These are phyloP conservation scores for Halisarca cf. caerulea DNA, from an alignment of 37 sponge, comb jelly and placozoan species.

Conservation along the genomic window DNA sequence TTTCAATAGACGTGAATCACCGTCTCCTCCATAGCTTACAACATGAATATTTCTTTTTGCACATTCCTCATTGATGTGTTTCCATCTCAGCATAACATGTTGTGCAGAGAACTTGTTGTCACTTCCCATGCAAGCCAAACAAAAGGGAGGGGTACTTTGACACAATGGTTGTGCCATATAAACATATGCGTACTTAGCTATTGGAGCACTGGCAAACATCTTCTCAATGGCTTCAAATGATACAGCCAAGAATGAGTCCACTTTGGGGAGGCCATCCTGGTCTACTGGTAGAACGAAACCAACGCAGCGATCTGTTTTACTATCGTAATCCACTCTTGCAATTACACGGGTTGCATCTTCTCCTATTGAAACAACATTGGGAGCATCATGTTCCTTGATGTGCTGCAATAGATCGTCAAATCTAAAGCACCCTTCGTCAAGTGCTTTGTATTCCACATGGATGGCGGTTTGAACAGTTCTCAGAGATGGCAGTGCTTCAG, in stretches of 20 bases:
- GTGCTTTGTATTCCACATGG: constrained; percentile 15
- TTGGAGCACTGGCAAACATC: background rate
- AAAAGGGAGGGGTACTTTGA: constrained; percentile 25
- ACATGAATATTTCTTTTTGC: constrained; percentile 38
- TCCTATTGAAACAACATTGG: constrained; percentile 34
- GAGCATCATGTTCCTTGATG: constrained; percentile 27
- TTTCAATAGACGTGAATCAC: constrained; percentile 52
- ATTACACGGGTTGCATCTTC: constrained; percentile 57
- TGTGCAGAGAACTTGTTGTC: constrained; percentile 42
- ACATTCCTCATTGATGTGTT: constrained; percentile 43
- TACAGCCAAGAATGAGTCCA: constrained; percentile 36
- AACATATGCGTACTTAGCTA: constrained; percentile 61
- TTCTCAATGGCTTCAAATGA: constrained; percentile 44
- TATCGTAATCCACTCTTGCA: constrained; percentile 51
- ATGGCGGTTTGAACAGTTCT: constrained; percentile 33
- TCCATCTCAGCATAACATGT: constrained; percentile 43
- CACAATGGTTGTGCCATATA: constrained; percentile 60
- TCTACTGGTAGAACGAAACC: constrained; percentile 50
- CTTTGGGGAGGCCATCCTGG: constrained; percentile 27
- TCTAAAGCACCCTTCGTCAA: constrained; percentile 31
- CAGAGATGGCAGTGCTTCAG: constrained; percentile 27
- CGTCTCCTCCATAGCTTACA: constrained; percentile 58
- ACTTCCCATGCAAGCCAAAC: constrained; percentile 52
- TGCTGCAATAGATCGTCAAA: constrained; percentile 48
- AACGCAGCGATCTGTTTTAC: constrained; percentile 49